A percentile compares a stretch with the other conserved stretches of the same genome.
phyloP scores from a whole-genome alignment of 2,888 invertebrate species.

The Margaritifera margaritifera region DNA sequence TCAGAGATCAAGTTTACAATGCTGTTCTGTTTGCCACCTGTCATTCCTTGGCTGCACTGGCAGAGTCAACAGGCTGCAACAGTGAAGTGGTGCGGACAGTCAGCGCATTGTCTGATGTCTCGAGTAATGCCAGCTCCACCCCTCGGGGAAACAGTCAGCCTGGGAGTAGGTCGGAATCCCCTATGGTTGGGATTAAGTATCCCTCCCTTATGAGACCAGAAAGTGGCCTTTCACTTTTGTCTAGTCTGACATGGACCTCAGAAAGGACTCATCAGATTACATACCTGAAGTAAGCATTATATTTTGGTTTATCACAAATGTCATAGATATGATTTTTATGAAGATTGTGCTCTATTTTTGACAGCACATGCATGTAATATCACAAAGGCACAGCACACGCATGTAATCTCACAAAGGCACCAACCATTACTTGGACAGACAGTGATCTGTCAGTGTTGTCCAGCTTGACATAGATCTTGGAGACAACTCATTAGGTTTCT shows the following conservation, averaged over 20 bases:
- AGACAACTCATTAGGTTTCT: too few species aligned
- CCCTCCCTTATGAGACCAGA: slow-evolving; percentile 45
- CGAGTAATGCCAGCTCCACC: slow-evolving; percentile 45
- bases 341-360: background rate
- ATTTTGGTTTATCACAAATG: background rate
- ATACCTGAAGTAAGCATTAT: slow-evolving; percentile 62
- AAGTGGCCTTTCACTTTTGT: slow-evolving; percentile 64
- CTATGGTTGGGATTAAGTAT: slow-evolving; percentile 12
- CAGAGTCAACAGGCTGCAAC: slow-evolving; percentile 69
- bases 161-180: slow-evolving; percentile 33
- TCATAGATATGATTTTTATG: background rate
- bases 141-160: slow-evolving; percentile 31
- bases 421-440: too few species aligned
- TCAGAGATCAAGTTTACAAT: slow-evolving; percentile 64
- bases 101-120: slow-evolving; percentile 49
- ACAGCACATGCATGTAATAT: too few species aligned
- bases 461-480: too few species aligned
- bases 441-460: too few species aligned
- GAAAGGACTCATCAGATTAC: slow-evolving; percentile 59
- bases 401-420: too few species aligned
- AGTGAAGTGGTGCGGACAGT: slow-evolving; percentile 61
- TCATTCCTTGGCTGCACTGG: slow-evolving; percentile 65
- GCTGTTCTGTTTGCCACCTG: slow-evolving; percentile 64
- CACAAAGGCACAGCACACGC: too few species aligned
- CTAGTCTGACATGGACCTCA: slow-evolving; percentile 67